Base-by-base conservation (phyloP, 2,797 vertebrate genomes). In the Tangara arthus region DNA sequence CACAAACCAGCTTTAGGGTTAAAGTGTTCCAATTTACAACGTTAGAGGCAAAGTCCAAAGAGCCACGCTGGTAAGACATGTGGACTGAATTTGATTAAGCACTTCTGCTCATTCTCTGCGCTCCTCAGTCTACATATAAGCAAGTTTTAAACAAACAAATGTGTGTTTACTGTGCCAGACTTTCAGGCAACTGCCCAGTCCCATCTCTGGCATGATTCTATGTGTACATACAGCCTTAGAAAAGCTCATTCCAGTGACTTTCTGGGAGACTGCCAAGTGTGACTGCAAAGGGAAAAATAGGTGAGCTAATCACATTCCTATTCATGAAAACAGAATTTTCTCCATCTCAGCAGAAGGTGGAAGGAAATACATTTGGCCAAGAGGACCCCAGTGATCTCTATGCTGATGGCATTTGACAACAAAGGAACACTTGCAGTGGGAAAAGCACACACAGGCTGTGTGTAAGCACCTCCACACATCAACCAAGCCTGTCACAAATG, bases 261-360 rank as follows among this genome's bases (percentile, higher is more conserved):
- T 79, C 79, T 92, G 94, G 72, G 55, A 95, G 44, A 84, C 49
- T 83, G 82, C 87, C 94, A 78, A 95, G 59, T 71, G 84, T 77
- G 59, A 95, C 90, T 91, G 88, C 68, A 95, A 94, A 94, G 80
- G 55, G 72, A 52, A 90, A 96, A 91, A 95, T 1, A 96, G 82
- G 84, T 87, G 83, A 96, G 92, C 91, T 96, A 96, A 95, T 97
- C 94, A 96, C 94, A 96, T 94, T 94, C 91, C 95, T 93, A 30
- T 85, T 92, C 82, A 84, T 75, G 91, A 96, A 97, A 97, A 95
- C 77, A 94, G 61, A 92, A 92, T 95, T 97, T 97, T 91, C 82
- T 95, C 90, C 68, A 83, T 49, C 90, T 66, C 93, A 95, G 90
- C 94, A 96, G 95, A 94, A 94, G 96, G 49, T 88, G 63, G 94